These are phyloP conservation scores for Drosophila aldrichi DNA, from an alignment of 2,888 invertebrate genomes.

Conservation along the genomic window DNA sequence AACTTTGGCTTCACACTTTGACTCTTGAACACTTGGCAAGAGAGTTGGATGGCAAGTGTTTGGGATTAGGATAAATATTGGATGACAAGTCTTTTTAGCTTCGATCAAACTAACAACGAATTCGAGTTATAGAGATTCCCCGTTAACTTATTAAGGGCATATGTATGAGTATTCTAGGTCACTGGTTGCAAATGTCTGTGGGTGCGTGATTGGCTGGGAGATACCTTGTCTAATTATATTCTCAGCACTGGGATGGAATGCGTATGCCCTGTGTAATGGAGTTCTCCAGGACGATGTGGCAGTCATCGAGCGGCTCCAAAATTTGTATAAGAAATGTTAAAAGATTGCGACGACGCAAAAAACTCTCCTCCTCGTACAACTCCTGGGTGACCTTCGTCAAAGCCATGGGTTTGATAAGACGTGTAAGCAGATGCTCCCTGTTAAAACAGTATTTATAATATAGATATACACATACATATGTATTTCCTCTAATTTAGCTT, in stretches of 20 bases:
- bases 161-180: conserved; percentile 80
- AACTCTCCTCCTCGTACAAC: conserved; percentile 98
- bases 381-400: conserved; percentile 94
- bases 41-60: conserved; percentile 61
- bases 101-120: conserved; percentile 53
- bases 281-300: conserved; percentile 93
- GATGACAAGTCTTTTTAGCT: conserved; percentile 40
- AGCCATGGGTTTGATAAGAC: conserved; percentile 96
- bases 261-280: conserved; percentile 89
- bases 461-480: background rate
- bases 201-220: conserved; percentile 45
- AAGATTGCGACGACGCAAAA: conserved; percentile 94
- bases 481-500: too few relatives aligned
- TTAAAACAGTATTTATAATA: background rate
- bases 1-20: conserved; percentile 74
- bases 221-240: background rate
- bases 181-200: conserved; percentile 77
- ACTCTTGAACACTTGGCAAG: conserved; percentile 68
- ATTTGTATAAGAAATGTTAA: conserved; percentile 96
- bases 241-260: conserved; percentile 85
- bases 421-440: conserved; percentile 95
- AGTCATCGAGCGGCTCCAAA: conserved; percentile 94
- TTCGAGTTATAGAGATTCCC: conserved; percentile 62
- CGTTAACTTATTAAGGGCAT: conserved; percentile 54
- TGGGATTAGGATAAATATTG: conserved; percentile 36